These are phyloP conservation scores for Hesperophylax magnus DNA, from an alignment of 1,140 invertebrate species.

Conservation along the genomic window DNA sequence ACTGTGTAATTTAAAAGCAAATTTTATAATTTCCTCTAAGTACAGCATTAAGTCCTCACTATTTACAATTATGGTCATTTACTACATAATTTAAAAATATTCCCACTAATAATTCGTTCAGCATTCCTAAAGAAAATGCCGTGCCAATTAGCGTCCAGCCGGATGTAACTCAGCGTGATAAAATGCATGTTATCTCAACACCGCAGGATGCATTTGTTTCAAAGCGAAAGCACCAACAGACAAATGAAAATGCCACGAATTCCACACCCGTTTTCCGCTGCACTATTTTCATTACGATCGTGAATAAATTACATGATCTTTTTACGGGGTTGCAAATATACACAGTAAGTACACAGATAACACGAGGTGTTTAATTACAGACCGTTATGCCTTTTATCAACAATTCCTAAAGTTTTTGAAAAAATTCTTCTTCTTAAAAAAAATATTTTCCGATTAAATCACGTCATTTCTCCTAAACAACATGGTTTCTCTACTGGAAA, in stretches of 20 bases:
- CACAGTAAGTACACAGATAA: too few relatives aligned
- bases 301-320: neutral
- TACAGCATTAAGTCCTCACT: too few relatives aligned
- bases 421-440: too few relatives aligned
- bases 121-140: conserved; percentile 12
- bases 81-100: neutral
- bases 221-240: neutral
- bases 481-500: too few relatives aligned
- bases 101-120: conserved; percentile 17
- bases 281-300: conserved; percentile 43
- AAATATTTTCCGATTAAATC: too few relatives aligned
- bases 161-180: conserved; percentile 38
- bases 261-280: neutral
- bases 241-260: conserved; percentile 35
- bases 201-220: conserved; percentile 30
- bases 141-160: conserved; percentile 22
- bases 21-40: too few relatives aligned
- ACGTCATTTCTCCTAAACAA: too few relatives aligned
- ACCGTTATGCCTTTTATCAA: too few relatives aligned
- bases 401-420: too few relatives aligned
- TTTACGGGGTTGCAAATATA: neutral
- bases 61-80: too few relatives aligned
- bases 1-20: too few relatives aligned
- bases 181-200: conserved; percentile 37
- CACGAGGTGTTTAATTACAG: too few relatives aligned